Evolutionary conservation across 2,113 vertebrate genomes (phyloP), one percentile per base, ranked within the genome.

Genomic region (Pomatorhinus ruficollis): DNA sequence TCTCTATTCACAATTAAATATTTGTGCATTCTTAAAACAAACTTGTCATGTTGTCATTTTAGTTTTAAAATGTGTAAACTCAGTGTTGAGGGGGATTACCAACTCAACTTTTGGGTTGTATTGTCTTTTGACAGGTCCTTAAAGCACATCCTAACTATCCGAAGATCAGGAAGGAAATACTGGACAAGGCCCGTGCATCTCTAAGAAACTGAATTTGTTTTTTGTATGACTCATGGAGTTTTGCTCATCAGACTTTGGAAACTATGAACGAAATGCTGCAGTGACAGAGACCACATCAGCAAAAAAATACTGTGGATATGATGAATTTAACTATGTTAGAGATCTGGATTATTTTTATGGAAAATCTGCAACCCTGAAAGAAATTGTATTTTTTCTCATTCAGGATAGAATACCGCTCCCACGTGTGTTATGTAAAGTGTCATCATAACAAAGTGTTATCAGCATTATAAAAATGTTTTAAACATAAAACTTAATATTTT

Each of bases 161-260:
- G 16, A 99, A 98, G 97, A 99, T 99, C 97, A 99, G 98, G 95
- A 99, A 99, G 89, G 99, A 99, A 95, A 99, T 99, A 93, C 97
- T 99, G 96, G 99, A 99, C 97, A 99, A 99, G 96, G 99, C 99
- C n/a, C 99, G 99, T 19, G 85, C 97, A 84, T 98, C 98, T 27
- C 97, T 99, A 81, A 98, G 99, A 97, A 97, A 98, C 9, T 99
- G 97, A 98, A 49, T 83, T 56, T 71, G 50, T 19, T 30, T 83
- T 54, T 77, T 49, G 7, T 68, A 15, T 65, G 30, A 31, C 9
- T 85, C 9, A 28, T 17, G 66, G 66, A 85, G 23, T 87, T 89
- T 21, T 88, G n/a, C 85, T 70, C 57, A 84, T 74, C 31, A 60
- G 24, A 39, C 50, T 90, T 91, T 0, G 0, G 19, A 83, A 93